phyloP scores from a whole-genome alignment of 2,113 vertebrate genomes.

The Thymallus thymallus region DNA sequence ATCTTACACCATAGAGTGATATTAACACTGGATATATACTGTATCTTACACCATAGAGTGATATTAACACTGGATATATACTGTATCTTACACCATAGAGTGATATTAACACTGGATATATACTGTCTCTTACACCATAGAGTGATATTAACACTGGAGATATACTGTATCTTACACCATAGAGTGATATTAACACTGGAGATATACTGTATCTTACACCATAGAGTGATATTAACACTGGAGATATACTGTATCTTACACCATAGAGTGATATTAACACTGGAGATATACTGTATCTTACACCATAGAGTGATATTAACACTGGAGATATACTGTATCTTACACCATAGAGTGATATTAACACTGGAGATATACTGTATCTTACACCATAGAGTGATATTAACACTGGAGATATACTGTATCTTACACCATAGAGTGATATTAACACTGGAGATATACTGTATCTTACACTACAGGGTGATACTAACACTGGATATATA shows the following conservation, averaged over 20 bases:
- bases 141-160: no score
- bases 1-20: conserved; percentile 57
- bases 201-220: conserved; percentile 39
- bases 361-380: no score
- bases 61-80: no score
- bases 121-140: no score
- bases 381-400: conserved; percentile 57
- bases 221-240: conserved; percentile 43
- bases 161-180: conserved; percentile 47
- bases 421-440: conserved; percentile 57
- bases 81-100: conserved; percentile 55
- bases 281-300: no score
- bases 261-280: conserved; percentile 51
- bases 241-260: conserved; percentile 20
- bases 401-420: no score
- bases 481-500: no score
- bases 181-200: conserved; percentile 31
- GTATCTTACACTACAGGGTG: conserved; percentile 56
- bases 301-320: conserved; percentile 58
- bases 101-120: no score
- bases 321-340: no score
- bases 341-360: conserved; percentile 57
- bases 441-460: no score
- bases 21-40: no score
- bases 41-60: conserved; percentile 57